These are phyloP conservation scores for Epirrhoe alternata DNA, from an alignment of 2,888 invertebrate genomes.

Conservation along the genomic window DNA sequence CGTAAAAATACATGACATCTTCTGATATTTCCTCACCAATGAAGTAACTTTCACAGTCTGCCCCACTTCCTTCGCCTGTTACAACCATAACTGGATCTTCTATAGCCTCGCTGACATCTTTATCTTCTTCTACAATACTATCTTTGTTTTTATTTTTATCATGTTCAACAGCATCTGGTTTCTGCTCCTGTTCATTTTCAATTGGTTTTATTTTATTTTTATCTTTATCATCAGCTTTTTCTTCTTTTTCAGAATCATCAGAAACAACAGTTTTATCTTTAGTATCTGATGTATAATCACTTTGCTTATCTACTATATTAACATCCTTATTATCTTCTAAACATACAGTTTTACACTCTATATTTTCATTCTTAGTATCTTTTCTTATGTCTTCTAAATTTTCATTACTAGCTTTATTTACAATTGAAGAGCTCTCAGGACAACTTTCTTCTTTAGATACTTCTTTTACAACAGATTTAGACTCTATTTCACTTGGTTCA, in stretches of 20 bases:
- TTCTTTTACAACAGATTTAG: constrained; percentile 28
- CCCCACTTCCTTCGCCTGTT: constrained; percentile 88
- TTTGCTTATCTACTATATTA: constrained; percentile 31
- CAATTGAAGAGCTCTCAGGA: constrained; percentile 35
- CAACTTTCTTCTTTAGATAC: constrained; percentile 23
- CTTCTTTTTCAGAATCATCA: constrained; percentile 18
- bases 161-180: constrained; percentile 21
- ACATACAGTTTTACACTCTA: constrained; percentile 40
- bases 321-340: constrained; percentile 53
- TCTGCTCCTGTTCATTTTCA: constrained; percentile 20
- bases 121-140: constrained; percentile 33
- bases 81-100: constrained; percentile 90
- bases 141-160: constrained; percentile 34
- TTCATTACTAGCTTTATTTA: constrained; percentile 35
- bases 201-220: constrained; percentile 17
- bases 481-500: constrained; percentile 12
- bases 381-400: constrained; percentile 46
- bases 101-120: constrained; percentile 86
- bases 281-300: constrained; percentile 11
- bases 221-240: constrained; percentile 15
- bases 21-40: constrained; percentile 90
- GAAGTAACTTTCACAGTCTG: constrained; percentile 85
- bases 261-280: constrained; percentile 25
- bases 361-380: constrained; percentile 53
- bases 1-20: constrained; percentile 88